These are phyloP conservation scores for Drosophila longiperda DNA, from an alignment of 2,888 invertebrate genomes.

Conservation along the genomic window DNA sequence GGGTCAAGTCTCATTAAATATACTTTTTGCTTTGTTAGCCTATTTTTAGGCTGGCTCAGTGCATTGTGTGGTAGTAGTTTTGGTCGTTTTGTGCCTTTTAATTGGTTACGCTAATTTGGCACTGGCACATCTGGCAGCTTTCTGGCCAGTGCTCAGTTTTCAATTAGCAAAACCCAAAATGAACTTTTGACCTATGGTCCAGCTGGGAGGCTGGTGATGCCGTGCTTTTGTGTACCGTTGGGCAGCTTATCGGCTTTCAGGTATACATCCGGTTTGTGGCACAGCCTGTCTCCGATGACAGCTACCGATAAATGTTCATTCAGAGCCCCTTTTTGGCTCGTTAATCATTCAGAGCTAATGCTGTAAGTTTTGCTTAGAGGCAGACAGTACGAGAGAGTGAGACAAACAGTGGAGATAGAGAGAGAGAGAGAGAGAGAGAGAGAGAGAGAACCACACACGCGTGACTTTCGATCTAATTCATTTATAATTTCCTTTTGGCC, in stretches of 20 bases:
- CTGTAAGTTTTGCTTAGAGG: constrained; percentile 19
- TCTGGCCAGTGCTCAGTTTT: constrained; percentile 42
- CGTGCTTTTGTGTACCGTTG: constrained; percentile 18
- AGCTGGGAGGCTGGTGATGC: background rate
- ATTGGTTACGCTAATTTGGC: constrained; percentile 45
- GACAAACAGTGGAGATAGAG: background rate
- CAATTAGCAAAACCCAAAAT: constrained; percentile 47
- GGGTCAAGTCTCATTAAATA: constrained; percentile 37
- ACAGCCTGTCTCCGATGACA: constrained; percentile 36
- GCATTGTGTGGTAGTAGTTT: constrained; percentile 4
- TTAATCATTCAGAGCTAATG: constrained; percentile 34
- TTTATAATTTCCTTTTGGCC: constrained; percentile 67
- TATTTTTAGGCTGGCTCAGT: constrained; percentile 40
- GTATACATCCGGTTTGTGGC: constrained; percentile 43
- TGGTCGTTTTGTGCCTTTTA: constrained; percentile 34
- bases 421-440: background rate
- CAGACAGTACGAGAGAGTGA: background rate
- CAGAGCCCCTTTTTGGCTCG: constrained; percentile 7
- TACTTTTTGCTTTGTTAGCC: constrained; percentile 34
- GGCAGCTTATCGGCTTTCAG: constrained; percentile 18
- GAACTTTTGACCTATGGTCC: constrained; percentile 33
- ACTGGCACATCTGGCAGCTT: constrained; percentile 25
- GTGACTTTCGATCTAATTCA: constrained; percentile 66
- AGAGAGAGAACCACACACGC: constrained; percentile 21
- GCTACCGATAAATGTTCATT: constrained; percentile 46